Conservation (phyloP, 2,797 vertebrate species). For the Poeciliopsis infans region DNA sequence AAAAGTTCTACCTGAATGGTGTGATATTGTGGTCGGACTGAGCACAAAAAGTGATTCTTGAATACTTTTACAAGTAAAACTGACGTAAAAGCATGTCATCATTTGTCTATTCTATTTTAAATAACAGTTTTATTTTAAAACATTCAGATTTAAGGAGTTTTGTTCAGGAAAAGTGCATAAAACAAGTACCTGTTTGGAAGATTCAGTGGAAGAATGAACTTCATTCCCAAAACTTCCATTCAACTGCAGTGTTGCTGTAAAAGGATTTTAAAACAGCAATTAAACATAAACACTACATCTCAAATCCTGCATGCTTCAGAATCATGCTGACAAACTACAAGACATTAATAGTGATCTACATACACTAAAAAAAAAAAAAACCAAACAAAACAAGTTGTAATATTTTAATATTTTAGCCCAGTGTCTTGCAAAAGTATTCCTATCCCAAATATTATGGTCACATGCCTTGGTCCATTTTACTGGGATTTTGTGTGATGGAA, state of each 20-base stretch:
- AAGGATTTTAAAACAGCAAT: slow-evolving; percentile 54
- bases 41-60: background rate
- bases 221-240: slow-evolving; percentile 90
- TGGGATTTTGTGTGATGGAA: background rate
- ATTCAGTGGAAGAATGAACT: slow-evolving; percentile 86
- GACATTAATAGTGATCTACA: background rate
- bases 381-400: background rate
- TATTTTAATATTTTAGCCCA: background rate
- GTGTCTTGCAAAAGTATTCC: background rate
- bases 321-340: background rate
- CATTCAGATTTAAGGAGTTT: background rate
- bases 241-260: slow-evolving; percentile 90
- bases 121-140: background rate
- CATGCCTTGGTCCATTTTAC: background rate
- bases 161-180: slow-evolving; percentile 28
- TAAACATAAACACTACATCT: slow-evolving; percentile 7
- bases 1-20: background rate
- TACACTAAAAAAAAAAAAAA: background rate
- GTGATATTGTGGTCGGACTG: background rate
- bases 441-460: background rate
- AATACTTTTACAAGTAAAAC: background rate
- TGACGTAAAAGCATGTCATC: background rate
- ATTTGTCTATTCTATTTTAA: background rate
- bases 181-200: slow-evolving; percentile 90
- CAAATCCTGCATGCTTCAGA: background rate